Base-by-base conservation (phyloP, 2,113 vertebrate genomes). In the Anhinga anhinga region DNA sequence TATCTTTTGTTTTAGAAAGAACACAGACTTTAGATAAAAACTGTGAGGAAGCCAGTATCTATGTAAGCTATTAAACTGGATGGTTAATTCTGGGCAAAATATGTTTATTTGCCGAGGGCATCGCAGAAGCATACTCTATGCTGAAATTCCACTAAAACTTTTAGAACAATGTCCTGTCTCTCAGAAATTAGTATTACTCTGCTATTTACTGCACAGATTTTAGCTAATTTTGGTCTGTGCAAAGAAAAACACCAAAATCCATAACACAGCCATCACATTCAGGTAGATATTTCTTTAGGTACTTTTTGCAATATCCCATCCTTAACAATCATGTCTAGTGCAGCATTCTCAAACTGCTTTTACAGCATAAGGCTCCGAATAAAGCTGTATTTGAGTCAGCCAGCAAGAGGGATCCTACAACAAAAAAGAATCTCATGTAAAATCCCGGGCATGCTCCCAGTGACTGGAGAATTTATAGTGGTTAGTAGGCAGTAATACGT, bases 381-480 rank as follows among this genome's bases (percentile, higher is more conserved):
- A 81, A 50, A 92, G 10, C 65, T 59, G 47, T 10, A 11, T 18
- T 76, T 42, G 26, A 81, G 42, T 30, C 45, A 84, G 82, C 5
- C 58, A 50, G 42, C 0, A 8, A 55, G 25, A 9, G 44, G 27
- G 15, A 88, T 50, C 50, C 83, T 63, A 40, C 32, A 59, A 34
- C 1, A 2, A 47, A 74, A 74, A 80, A 63, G 10, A 62, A 53
- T 12, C 67, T 62, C n/a, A 59, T 71, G 92, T 50, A 86, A 93
- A 92, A 90, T 44, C 88, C 88, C 78, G 45, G 76, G 66, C 63
- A 74, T 81, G 86, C 40, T 96, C 77, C 63, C 67, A 40, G 5
- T 88, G 52, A 80, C 49, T 87, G 62, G 44, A 91, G 53, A 82
- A 94, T 95, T 95, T 93, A 91, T 95, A 58, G 83, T 53, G 40